A percentile compares a stretch with the other conserved stretches of the same genome.
Evolutionary conservation across 2,888 invertebrate genomes (phyloP).

Genomic region (Alcis repandata): DNA sequence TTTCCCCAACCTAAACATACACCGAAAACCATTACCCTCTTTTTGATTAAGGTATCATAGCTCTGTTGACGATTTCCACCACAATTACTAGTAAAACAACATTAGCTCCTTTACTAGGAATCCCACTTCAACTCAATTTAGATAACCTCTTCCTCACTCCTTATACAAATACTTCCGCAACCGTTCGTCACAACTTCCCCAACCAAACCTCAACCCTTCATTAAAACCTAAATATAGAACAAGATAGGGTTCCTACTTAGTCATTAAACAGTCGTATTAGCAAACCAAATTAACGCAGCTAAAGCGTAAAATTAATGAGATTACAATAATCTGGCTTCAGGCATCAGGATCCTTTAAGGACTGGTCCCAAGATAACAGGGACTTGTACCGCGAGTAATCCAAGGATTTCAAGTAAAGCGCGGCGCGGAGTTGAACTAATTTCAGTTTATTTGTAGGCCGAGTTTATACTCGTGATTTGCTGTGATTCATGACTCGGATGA

Average conservation of each 20-base stretch:
- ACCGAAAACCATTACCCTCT: too few species aligned
- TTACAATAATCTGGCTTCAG: conserved; percentile 44
- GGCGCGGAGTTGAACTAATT: conserved; percentile 45
- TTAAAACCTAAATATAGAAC: conserved; percentile 5
- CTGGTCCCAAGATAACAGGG: conserved; percentile 44
- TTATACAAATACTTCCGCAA: conserved; percentile 4
- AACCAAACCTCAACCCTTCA: not conserved
- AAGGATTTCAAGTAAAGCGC: conserved; percentile 42
- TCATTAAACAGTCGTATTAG: conserved; percentile 19
- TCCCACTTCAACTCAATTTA: not conserved
- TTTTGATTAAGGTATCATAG: too few species aligned
- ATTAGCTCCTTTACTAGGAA: not conserved
- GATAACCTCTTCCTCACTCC: not conserved
- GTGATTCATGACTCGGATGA: conserved; percentile 39
- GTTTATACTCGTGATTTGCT: conserved; percentile 42
- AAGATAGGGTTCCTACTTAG: conserved; percentile 10
- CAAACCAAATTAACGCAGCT: conserved; percentile 24
- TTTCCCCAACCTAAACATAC: too few species aligned
- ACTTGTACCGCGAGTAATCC: conserved; percentile 42
- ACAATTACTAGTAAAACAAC: too few species aligned
- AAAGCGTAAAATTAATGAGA: conserved; percentile 36
- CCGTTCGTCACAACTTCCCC: not conserved
- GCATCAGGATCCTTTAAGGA: conserved; percentile 41
- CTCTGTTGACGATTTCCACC: too few species aligned
- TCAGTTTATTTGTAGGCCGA: conserved; percentile 43